Evolutionary conservation across 2,888 invertebrate species (phyloP), one percentile per base, ranked within the genome.

Genomic region (Brenthis daphne): DNA sequence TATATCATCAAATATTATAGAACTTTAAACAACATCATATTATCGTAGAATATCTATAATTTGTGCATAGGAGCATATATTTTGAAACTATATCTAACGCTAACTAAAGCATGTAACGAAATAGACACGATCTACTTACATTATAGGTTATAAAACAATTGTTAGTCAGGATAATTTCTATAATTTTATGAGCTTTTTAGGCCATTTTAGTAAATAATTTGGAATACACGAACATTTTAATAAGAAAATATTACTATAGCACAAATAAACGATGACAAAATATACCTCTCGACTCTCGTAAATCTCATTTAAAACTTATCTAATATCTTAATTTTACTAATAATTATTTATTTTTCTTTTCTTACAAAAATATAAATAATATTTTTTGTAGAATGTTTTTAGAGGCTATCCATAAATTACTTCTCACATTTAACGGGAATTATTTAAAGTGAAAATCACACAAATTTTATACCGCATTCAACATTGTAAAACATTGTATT

Each of bases 31-130:
- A 33, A 50, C 11, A 29, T 0, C 29, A 29, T 50, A n/a, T 60
- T 60, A 50, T 60, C 29, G 50, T 33, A 16, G n/a, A 60, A 60
- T 5, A 60, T n/a, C 60, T 12, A 48, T 29, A 29, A 29, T 29
- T 29, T 29, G 29, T 29, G 5, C 48, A n/a, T 1, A 29, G 3
- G 33, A 50, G 11, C 2, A 50, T 33, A 29, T 37, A 43, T 8
- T 43, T 14, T 6, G 14, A 65, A 67, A 67, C 67, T 64, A 67
- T 64, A 69, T 56, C 65, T 73, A 73, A 63, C 24, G 61, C 68
- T 73, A 71, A 71, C 75, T 72, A 77, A 75, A 77, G 76, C 76
- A 74, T 69, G 73, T 71, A 78, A 76, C 68, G 73, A 77, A 77
- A 77, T 77, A 76, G 72, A 77, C 71, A 74, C 61, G 57, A 71